phyloP scores from a whole-genome alignment of 1,140 invertebrate genomes.

The Lepidotrigona ventralis region DNA sequence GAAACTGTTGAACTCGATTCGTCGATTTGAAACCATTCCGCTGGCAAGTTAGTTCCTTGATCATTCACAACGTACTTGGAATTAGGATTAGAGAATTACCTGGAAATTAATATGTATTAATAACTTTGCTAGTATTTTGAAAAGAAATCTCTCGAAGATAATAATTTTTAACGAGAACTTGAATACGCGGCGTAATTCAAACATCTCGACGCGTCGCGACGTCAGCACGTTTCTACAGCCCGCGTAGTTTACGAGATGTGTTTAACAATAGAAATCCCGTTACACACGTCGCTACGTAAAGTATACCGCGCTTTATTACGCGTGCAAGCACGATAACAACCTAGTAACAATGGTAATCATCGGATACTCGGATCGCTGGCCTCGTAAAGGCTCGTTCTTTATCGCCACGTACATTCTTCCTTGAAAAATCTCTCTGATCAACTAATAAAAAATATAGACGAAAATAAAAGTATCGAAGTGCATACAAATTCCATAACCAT shows the following conservation, averaged over 20 bases:
- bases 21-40: too few relatives aligned
- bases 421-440: not conserved
- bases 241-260: slow-evolving; percentile 17
- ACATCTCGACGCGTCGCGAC: not conserved
- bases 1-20: too few relatives aligned
- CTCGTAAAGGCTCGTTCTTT: not conserved
- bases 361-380: not conserved
- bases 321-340: not conserved
- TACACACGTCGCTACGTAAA: not conserved
- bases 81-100: too few relatives aligned
- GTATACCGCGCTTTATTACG: slow-evolving; percentile 9
- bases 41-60: too few relatives aligned
- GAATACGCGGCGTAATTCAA: not conserved
- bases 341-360: not conserved
- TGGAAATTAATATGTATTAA: too few relatives aligned
- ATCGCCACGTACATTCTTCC: not conserved
- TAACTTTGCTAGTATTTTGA: too few relatives aligned
- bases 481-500: not conserved
- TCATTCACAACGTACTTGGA: too few relatives aligned
- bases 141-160: too few relatives aligned
- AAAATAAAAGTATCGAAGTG: not conserved
- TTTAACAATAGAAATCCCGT: slow-evolving; percentile 16
- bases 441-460: not conserved
- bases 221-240: not conserved
- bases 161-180: too few relatives aligned